A percentile compares a stretch with the other conserved stretches of the same genome.
Conservation (phyloP, 2,797 vertebrate species). For the Adrianichthys oophorus region DNA sequence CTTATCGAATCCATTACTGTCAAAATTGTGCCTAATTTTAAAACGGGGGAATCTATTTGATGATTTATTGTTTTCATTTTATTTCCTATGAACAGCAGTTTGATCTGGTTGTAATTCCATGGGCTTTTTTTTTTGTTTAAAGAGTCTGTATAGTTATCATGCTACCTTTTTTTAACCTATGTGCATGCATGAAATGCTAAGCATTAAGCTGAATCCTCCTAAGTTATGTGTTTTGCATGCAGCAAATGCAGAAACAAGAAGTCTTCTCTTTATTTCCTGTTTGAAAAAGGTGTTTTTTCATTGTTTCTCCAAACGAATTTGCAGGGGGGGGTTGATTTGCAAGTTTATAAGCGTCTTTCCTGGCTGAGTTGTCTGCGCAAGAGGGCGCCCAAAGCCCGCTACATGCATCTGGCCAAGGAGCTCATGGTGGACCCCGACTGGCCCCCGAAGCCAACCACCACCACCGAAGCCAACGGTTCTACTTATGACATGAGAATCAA, state of each 20-base stretch:
- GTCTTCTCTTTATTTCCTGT: background rate
- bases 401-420: slow-evolving; percentile 96
- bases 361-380: slow-evolving; percentile 77
- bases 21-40: background rate
- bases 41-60: background rate
- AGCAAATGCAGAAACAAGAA: background rate
- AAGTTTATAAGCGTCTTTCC: slow-evolving; percentile 73
- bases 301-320: slow-evolving; percentile 31
- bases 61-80: background rate
- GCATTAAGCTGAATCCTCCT: slow-evolving; percentile 1
- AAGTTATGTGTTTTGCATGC: slow-evolving; percentile 40
- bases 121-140: slow-evolving; percentile 46
- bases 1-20: slow-evolving; percentile 9
- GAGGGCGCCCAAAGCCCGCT: slow-evolving; percentile 89
- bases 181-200: slow-evolving; percentile 29
- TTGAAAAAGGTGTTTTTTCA: slow-evolving; percentile 10
- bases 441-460: slow-evolving; percentile 96
- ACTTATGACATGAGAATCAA: slow-evolving; percentile 82
- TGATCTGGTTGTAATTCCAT: slow-evolving; percentile 50
- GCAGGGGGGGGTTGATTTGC: slow-evolving; percentile 80
- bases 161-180: slow-evolving; percentile 33
- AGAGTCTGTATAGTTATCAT: slow-evolving; percentile 24
- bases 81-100: slow-evolving; percentile 21
- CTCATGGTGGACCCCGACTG: slow-evolving; percentile 93
- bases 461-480: slow-evolving; percentile 90